These are phyloP conservation scores for Meganola albula DNA, from an alignment of 2,888 invertebrate species.

Conservation along the genomic window DNA sequence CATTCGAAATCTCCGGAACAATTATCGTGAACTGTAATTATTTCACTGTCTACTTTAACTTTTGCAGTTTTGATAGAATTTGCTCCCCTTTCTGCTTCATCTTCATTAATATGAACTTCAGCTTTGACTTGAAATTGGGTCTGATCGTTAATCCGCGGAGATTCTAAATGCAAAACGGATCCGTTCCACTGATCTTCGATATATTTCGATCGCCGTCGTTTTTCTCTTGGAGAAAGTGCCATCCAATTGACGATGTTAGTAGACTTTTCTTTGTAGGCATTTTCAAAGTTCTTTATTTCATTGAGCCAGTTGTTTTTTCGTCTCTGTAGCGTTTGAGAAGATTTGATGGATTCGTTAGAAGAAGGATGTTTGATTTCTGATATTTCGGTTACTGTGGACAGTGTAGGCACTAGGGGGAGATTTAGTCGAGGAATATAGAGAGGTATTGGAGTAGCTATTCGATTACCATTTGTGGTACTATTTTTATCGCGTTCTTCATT, in stretches of 20 bases:
- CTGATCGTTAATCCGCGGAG: constrained; percentile 4
- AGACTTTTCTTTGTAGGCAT: constrained; percentile 23
- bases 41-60: too few relatives aligned
- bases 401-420: constrained; percentile 40
- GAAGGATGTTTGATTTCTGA: constrained; percentile 40
- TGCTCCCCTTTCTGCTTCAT: background rate
- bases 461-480: constrained; percentile 16
- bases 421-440: constrained; percentile 48
- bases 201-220: constrained; percentile 30
- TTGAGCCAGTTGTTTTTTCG: constrained; percentile 42
- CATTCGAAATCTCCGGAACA: too few relatives aligned
- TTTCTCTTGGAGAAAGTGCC: constrained; percentile 51
- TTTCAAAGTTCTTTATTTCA: constrained; percentile 6
- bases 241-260: constrained; percentile 43
- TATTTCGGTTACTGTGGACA: constrained; percentile 60
- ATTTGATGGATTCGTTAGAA: constrained; percentile 20
- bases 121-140: too few relatives aligned
- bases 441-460: constrained; percentile 50
- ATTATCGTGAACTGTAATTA: too few relatives aligned
- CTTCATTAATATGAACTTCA: too few relatives aligned
- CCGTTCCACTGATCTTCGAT: constrained; percentile 20
- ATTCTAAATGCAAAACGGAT: constrained; percentile 12
- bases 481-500: constrained; percentile 24
- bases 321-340: constrained; percentile 26
- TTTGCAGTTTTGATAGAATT: too few relatives aligned